A percentile compares a stretch with the other conserved stretches of the same genome.
phyloP scores from a whole-genome alignment of 2,797 vertebrate genomes.

The Mormyrus proboscirostris region DNA sequence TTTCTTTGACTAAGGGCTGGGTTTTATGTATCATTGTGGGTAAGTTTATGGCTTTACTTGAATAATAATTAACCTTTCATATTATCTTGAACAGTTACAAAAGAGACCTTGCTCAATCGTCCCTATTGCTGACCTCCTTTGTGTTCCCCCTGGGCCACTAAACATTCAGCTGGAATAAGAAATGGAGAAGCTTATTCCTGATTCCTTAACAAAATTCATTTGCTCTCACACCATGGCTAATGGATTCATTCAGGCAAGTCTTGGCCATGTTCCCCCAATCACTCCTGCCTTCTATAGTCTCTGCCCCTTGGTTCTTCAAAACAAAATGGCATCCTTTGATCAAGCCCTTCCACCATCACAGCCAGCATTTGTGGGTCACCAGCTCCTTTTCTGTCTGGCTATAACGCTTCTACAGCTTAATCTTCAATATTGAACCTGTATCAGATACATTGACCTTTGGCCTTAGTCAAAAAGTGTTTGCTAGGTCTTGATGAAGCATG shows the following conservation, averaged over 20 bases:
- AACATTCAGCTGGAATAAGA: background rate
- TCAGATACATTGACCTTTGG: background rate
- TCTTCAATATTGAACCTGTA: background rate
- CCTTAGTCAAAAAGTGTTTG: background rate
- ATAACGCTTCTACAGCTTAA: background rate
- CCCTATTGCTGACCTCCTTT: background rate
- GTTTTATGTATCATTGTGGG: background rate
- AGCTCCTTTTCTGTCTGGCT: background rate
- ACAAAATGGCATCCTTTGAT: background rate
- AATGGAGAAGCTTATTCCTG: background rate
- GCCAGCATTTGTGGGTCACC: background rate
- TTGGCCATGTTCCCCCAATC: background rate
- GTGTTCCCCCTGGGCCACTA: background rate
- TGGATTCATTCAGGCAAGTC: background rate
- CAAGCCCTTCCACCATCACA: background rate
- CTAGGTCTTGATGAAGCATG: background rate
- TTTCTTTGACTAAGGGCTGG: background rate
- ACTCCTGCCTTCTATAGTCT: background rate
- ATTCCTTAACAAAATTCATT: background rate
- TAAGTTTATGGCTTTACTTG: background rate
- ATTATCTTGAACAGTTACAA: background rate
- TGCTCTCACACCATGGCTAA: background rate
- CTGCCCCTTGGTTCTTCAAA: background rate
- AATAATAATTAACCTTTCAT: background rate
- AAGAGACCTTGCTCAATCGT: background rate